phyloP scores from a whole-genome alignment of 2,797 vertebrate species.

The Craterocephalus amniculus region DNA sequence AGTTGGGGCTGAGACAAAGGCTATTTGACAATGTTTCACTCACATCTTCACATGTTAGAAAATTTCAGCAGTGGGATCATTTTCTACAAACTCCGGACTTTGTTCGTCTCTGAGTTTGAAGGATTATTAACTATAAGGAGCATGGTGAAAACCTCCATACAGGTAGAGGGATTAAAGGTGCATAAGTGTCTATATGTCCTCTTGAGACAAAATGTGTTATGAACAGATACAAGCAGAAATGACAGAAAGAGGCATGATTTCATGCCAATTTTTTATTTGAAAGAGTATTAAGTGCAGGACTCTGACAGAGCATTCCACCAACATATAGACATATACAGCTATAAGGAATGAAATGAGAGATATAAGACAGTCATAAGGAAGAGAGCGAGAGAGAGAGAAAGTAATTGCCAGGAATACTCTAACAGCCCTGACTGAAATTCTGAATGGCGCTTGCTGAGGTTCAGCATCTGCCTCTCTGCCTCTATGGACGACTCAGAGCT shows the following conservation, averaged over 20 bases:
- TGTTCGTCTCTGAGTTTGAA: conserved; percentile 2
- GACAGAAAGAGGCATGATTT: not conserved
- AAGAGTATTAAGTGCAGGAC: not conserved
- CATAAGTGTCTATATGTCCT: not conserved
- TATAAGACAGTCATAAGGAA: no score
- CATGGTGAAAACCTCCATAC: conserved; percentile 11
- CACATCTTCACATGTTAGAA: conserved; percentile 43
- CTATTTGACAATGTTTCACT: conserved; percentile 42
- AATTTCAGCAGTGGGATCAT: conserved; percentile 22
- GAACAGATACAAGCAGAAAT: not conserved
- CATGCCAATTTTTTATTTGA: not conserved
- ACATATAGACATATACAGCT: not conserved
- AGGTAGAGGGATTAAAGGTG: not conserved
- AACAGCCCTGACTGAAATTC: not conserved
- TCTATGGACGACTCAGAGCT: no score
- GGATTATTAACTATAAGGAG: conserved; percentile 1
- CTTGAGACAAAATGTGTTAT: no score
- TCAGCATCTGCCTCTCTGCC: no score
- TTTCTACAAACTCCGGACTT: conserved; percentile 8
- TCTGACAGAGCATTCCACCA: not conserved
- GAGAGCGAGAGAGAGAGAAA: not conserved
- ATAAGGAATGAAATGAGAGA: not conserved
- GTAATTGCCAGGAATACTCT: not conserved
- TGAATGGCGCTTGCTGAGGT: not conserved
- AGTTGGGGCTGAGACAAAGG: conserved; percentile 18